Conservation (phyloP, 2,797 vertebrate species). For the Tinamus major region DNA sequence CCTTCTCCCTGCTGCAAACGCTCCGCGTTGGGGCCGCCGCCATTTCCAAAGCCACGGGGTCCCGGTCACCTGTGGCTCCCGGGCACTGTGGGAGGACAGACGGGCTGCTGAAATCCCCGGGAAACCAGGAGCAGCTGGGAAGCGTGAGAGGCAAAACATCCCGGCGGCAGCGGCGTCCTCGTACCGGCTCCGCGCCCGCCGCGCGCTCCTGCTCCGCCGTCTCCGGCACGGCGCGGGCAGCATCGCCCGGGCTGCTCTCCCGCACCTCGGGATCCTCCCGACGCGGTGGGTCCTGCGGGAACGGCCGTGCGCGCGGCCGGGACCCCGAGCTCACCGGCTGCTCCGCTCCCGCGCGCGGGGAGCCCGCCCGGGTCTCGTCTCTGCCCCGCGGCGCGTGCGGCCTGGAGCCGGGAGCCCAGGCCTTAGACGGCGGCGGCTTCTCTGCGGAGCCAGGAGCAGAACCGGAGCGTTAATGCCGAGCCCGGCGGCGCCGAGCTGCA, state of each 20-base stretch:
- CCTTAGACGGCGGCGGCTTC: fast-evolving
- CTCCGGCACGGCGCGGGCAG: background rate
- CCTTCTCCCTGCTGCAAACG: fast-evolving
- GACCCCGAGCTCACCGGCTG: background rate
- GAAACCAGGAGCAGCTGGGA: background rate
- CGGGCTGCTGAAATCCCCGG: background rate
- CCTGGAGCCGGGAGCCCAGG: fast-evolving
- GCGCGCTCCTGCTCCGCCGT: fast-evolving
- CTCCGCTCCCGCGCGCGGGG: background rate
- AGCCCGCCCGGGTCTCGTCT: fast-evolving
- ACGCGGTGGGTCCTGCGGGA: background rate
- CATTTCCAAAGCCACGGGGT: background rate
- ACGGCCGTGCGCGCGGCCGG: fast-evolving
- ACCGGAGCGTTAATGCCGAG: fast-evolving
- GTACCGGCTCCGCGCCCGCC: background rate
- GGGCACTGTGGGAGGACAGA: fast-evolving
- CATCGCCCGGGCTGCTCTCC: fast-evolving
- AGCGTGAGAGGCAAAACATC: background rate
- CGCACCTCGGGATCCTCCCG: fast-evolving
- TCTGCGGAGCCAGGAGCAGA: background rate
- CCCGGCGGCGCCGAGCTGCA: too few relatives aligned
- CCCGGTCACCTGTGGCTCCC: background rate
- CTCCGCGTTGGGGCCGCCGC: fast-evolving
- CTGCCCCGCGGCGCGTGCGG: too few relatives aligned
- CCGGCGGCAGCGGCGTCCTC: background rate